Evolutionary conservation across 1,140 invertebrate genomes (phyloP).

Genomic region (Atta cephalotes): DNA sequence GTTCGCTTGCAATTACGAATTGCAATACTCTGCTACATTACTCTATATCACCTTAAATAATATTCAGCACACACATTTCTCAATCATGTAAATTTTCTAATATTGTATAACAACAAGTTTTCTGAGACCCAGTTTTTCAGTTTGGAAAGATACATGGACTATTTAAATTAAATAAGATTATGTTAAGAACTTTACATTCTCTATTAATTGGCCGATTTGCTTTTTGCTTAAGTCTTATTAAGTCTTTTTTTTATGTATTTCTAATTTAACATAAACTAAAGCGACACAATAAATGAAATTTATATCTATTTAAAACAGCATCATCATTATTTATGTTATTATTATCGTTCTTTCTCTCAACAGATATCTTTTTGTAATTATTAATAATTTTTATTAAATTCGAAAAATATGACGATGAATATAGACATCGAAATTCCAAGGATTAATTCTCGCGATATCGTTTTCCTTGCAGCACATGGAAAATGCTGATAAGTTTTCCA

Average conservation of each 20-base stretch:
- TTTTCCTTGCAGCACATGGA: background rate
- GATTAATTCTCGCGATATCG: conserved; percentile 5
- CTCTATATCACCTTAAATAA: background rate
- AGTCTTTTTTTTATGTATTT: no score
- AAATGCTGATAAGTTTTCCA: conserved; percentile 39
- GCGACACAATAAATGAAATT: no score
- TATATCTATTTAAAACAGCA: background rate
- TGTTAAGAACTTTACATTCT: no score
- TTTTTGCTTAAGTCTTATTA: no score
- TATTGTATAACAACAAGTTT: background rate
- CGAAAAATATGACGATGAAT: background rate
- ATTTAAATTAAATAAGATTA: background rate
- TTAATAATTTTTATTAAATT: conserved; percentile 17
- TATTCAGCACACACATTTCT: background rate
- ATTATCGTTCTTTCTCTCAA: background rate
- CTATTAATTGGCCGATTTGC: no score
- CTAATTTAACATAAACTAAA: background rate
- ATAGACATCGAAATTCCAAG: background rate
- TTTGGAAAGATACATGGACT: background rate
- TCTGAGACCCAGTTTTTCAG: background rate
- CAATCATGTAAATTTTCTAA: background rate
- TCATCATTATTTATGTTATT: background rate
- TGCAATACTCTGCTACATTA: background rate
- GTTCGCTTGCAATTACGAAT: conserved; percentile 59
- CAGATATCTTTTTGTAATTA: background rate